Conservation (phyloP, 2,113 vertebrate genomes). For the Myxocyprinus asiaticus region DNA sequence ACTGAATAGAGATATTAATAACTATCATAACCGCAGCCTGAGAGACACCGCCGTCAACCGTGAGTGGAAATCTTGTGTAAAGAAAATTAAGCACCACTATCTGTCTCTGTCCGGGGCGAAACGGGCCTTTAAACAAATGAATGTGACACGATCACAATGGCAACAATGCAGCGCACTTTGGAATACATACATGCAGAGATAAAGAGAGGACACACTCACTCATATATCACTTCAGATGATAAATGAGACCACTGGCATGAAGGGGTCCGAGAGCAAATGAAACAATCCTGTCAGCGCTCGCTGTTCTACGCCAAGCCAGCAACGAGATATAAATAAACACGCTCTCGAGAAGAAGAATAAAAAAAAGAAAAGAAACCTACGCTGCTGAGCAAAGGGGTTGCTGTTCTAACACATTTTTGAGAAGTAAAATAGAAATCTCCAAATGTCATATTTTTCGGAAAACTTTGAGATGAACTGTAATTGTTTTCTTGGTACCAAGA, state of each 20-base stretch:
- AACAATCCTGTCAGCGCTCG: conserved; percentile 39
- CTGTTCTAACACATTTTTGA: no score
- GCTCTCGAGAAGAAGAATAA: background rate
- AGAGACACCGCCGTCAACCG: conserved; percentile 61
- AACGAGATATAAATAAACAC: conserved; percentile 29
- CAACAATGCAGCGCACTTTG: conserved; percentile 26
- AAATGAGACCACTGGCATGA: conserved; percentile 57
- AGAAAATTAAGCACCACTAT: conserved; percentile 74
- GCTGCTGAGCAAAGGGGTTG: no score
- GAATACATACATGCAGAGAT: conserved; percentile 27
- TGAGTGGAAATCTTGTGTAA: conserved; percentile 71
- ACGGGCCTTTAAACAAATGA: conserved; percentile 69
- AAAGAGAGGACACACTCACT: conserved; percentile 26
- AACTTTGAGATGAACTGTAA: background rate
- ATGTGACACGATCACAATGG: conserved; percentile 46
- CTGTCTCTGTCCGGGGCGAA: conserved; percentile 70
- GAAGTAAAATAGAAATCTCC: background rate
- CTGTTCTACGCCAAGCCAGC: background rate
- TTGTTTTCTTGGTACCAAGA: background rate
- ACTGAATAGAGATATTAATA: conserved; percentile 80
- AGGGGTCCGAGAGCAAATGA: conserved; percentile 51
- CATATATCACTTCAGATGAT: conserved; percentile 63
- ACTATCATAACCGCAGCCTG: conserved; percentile 71
- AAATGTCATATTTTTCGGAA: conserved; percentile 3
- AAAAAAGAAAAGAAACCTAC: no score